Conservation (phyloP, 2,888 invertebrate species). For the Isoperla grammatica region DNA sequence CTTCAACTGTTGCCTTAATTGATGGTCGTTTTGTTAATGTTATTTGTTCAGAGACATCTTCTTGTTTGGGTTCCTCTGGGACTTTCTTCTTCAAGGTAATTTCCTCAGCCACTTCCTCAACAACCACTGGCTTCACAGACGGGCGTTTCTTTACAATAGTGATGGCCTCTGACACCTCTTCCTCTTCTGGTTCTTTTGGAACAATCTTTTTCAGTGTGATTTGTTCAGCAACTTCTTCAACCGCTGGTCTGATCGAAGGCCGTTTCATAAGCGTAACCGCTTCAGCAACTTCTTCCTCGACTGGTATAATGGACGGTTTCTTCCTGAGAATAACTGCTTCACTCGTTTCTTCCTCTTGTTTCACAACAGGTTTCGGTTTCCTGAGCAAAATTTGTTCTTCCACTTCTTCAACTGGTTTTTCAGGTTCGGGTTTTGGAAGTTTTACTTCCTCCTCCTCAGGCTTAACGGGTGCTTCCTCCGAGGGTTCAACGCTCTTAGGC, state of each 20-base stretch:
- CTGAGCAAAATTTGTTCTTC: slow-evolving; percentile 33
- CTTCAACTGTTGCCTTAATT: slow-evolving; percentile 27
- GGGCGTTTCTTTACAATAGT: slow-evolving; percentile 19
- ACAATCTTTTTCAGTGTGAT: slow-evolving; percentile 33
- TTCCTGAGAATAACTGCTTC: slow-evolving; percentile 41
- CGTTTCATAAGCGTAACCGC: slow-evolving; percentile 34
- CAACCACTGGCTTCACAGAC: slow-evolving; percentile 38
- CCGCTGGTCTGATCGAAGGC: slow-evolving; percentile 34
- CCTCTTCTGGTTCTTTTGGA: slow-evolving; percentile 22
- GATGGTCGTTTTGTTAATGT: slow-evolving; percentile 48
- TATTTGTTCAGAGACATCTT: slow-evolving; percentile 36
- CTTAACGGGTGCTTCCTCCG: slow-evolving; percentile 25
- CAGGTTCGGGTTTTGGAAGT: too few species aligned
- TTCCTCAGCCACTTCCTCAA: slow-evolving; percentile 45
- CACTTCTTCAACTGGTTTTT: slow-evolving; percentile 36
- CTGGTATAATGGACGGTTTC: slow-evolving; percentile 33
- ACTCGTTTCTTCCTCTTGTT: slow-evolving; percentile 41
- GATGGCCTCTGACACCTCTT: slow-evolving; percentile 23
- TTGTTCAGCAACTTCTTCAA: slow-evolving; percentile 37
- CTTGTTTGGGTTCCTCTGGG: slow-evolving; percentile 33
- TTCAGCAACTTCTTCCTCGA: slow-evolving; percentile 37
- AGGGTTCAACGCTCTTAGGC: slow-evolving; percentile 7
- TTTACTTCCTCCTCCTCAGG: too few species aligned
- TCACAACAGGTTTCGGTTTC: slow-evolving; percentile 18
- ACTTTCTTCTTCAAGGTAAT: slow-evolving; percentile 40